Conservation (phyloP, 53 echinoderm and acorn worm genomes). For the Actinopyga echinites region DNA sequence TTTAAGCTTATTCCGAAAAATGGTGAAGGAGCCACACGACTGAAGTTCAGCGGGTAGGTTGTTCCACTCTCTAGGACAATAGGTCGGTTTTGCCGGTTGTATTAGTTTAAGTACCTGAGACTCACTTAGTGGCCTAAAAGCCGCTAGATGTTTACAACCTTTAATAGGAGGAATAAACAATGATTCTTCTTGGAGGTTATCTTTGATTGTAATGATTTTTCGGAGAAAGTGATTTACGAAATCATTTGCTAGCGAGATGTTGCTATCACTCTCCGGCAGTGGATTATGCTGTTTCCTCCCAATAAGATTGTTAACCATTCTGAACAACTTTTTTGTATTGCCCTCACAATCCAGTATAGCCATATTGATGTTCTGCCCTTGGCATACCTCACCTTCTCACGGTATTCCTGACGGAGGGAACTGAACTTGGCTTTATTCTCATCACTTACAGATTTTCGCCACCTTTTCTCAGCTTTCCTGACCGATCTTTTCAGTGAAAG, state of each 20-base stretch:
- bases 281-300: slow-evolving; percentile 11
- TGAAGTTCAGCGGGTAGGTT: no score
- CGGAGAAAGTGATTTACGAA: slow-evolving; percentile 12
- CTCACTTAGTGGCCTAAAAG: not conserved
- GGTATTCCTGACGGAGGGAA: not conserved
- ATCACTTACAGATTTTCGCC: slow-evolving; percentile 19
- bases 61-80: slow-evolving; percentile 13
- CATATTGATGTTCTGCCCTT: slow-evolving; percentile 5
- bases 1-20: no score
- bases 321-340: slow-evolving; percentile 9
- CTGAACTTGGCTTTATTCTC: not conserved
- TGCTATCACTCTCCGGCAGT: slow-evolving; percentile 23
- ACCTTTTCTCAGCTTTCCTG: slow-evolving; percentile 15
- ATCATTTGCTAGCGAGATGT: not conserved
- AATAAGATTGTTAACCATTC: not conserved
- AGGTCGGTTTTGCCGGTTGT: not conserved
- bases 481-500: slow-evolving; percentile 9
- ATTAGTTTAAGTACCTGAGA: not conserved
- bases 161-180: slow-evolving; percentile 2
- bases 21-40: no score
- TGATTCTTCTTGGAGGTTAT: slow-evolving; percentile 3
- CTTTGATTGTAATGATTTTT: slow-evolving; percentile 20
- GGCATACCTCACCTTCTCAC: slow-evolving; percentile 16
- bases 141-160: not conserved
- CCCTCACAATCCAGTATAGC: slow-evolving; percentile 4